Conservation (phyloP, 1,140 invertebrate species). For the Diuraphis noxia region DNA sequence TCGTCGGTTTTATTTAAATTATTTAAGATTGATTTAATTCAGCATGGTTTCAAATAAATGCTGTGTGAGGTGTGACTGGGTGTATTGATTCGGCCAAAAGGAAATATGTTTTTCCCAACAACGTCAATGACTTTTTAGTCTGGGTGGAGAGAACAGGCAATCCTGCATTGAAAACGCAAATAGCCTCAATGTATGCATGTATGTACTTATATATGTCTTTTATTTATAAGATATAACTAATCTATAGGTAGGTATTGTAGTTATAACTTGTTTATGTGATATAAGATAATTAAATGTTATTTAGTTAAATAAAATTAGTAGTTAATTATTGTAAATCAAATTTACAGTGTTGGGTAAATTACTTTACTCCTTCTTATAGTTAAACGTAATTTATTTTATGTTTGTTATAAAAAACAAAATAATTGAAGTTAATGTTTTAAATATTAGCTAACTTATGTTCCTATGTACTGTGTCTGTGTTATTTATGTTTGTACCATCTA, state of each 20-base stretch:
- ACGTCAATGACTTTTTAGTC: not conserved
- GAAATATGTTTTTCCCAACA: not conserved
- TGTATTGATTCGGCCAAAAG: not conserved
- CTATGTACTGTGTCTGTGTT: not conserved
- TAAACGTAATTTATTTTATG: not conserved
- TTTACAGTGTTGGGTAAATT: no score
- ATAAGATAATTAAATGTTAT: no score
- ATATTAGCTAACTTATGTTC: not conserved
- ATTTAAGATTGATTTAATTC: no score
- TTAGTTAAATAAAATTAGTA: no score
- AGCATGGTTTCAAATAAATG: not conserved
- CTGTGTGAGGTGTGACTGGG: not conserved
- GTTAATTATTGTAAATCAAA: no score
- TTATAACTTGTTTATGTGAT: no score
- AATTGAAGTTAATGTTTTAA: not conserved
- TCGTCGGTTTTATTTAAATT: no score
- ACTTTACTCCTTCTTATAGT: no score
- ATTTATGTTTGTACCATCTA: not conserved
- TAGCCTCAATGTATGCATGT: no score
- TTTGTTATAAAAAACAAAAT: not conserved
- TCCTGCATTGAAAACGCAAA: not conserved
- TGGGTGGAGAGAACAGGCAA: not conserved
- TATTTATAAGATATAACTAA: no score
- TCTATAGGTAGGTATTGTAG: no score
- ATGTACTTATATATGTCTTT: no score